phyloP scores from a whole-genome alignment of 2,797 vertebrate species.

The Eospalax fontanierii region DNA sequence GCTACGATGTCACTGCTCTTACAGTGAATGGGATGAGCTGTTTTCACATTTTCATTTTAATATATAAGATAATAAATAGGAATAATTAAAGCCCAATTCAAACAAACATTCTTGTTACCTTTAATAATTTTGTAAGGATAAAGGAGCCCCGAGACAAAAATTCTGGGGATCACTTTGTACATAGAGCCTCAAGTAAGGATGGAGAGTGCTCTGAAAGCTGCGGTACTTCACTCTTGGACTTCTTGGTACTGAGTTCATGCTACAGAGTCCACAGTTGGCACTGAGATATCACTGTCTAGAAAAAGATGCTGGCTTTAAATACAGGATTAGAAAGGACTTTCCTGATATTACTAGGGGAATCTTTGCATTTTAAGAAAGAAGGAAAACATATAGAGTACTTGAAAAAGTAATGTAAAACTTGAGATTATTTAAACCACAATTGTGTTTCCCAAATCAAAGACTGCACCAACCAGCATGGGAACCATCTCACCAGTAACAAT shows the following conservation, averaged over 20 bases:
- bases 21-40: background rate
- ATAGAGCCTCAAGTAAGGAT: background rate
- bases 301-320: background rate
- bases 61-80: background rate
- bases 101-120: background rate
- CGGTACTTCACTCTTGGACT: background rate
- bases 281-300: background rate
- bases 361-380: constrained; percentile 21
- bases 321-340: background rate
- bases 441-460: background rate
- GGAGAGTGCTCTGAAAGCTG: background rate
- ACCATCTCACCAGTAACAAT: fast-evolving
- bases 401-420: background rate
- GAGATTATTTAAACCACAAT: constrained; percentile 34
- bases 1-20: background rate
- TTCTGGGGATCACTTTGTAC: background rate
- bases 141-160: background rate
- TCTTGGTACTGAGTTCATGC: background rate
- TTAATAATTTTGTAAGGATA: background rate
- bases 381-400: background rate
- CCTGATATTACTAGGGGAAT: background rate
- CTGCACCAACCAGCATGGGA: background rate
- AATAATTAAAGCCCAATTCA: background rate
- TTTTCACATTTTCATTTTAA: constrained; percentile 10
- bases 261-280: background rate